phyloP scores from a whole-genome alignment of 1,140 invertebrate genomes.

The Aphelinus certus region DNA sequence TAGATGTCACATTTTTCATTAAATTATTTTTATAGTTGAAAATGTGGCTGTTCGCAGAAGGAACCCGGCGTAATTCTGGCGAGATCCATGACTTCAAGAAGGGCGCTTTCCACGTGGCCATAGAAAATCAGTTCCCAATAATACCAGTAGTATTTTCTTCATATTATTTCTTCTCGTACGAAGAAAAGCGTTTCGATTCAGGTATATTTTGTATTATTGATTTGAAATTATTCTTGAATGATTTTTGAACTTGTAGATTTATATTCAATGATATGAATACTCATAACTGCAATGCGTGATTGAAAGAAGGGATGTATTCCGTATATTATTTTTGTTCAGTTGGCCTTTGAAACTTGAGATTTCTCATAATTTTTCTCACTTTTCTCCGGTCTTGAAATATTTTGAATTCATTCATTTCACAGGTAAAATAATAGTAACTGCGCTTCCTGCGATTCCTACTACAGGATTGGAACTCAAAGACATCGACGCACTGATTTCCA shows the following conservation, averaged over 20 bases:
- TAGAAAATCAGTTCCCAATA: not conserved
- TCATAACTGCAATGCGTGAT: no score
- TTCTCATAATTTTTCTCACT: no score
- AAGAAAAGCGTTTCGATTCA: conserved; percentile 13
- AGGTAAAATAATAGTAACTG: conserved; percentile 18
- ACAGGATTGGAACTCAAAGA: conserved; percentile 6
- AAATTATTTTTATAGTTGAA: conserved; percentile 10
- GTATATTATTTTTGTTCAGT: no score
- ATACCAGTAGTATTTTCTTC: conserved; percentile 1
- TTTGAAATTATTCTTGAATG: no score
- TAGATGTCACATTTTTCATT: not conserved
- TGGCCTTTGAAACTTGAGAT: no score
- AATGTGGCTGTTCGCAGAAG: conserved; percentile 16
- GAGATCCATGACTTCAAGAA: conserved; percentile 4
- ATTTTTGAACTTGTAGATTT: no score
- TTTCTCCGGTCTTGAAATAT: no score
- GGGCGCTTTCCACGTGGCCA: conserved; percentile 11
- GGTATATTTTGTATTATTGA: not conserved
- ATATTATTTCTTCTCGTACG: conserved; percentile 15
- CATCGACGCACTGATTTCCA: not conserved
- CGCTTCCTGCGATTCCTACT: not conserved
- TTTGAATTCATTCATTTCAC: not conserved
- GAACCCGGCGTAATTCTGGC: not conserved
- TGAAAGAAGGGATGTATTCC: no score
- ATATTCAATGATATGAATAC: no score